These are phyloP conservation scores for Sylvia borin DNA, from an alignment of 2,797 vertebrate genomes.

Conservation along the genomic window DNA sequence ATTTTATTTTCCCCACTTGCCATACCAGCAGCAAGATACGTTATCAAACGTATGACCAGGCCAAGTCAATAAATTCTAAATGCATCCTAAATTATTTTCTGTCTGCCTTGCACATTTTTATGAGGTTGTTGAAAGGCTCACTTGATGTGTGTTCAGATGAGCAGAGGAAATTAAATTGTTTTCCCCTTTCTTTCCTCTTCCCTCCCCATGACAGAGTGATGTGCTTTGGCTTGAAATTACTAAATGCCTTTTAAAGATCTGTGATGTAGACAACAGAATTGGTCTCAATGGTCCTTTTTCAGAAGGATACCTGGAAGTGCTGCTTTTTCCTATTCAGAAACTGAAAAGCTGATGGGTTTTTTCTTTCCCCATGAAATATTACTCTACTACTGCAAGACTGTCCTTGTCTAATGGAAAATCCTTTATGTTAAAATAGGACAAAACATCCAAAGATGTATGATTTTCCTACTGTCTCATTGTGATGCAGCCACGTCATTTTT, in stretches of 20 bases:
- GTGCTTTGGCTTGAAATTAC: not conserved
- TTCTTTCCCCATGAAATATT: not conserved
- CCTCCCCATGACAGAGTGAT: not conserved
- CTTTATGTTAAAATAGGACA: not conserved
- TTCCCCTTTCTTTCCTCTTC: not conserved
- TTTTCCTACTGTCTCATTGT: not conserved
- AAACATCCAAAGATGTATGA: not conserved
- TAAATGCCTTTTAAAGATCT: not conserved
- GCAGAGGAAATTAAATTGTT: slow-evolving; percentile 23
- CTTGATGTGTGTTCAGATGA: not conserved
- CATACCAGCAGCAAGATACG: not conserved
- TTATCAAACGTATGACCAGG: not conserved
- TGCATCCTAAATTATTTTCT: slow-evolving; percentile 15
- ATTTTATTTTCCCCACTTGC: not conserved
- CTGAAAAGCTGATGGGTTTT: not conserved
- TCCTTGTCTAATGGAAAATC: not conserved
- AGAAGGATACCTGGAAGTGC: not conserved
- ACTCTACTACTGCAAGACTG: not conserved
- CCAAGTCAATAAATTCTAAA: slow-evolving; percentile 36
- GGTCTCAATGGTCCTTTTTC: not conserved
- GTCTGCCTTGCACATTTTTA: not conserved
- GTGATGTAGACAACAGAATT: not conserved
- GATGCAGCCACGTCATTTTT: not conserved
- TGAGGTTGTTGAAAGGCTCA: not conserved
- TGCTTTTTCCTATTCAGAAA: not conserved